phyloP scores from a whole-genome alignment of 2,797 vertebrate species.

The Sciaenops ocellatus region DNA sequence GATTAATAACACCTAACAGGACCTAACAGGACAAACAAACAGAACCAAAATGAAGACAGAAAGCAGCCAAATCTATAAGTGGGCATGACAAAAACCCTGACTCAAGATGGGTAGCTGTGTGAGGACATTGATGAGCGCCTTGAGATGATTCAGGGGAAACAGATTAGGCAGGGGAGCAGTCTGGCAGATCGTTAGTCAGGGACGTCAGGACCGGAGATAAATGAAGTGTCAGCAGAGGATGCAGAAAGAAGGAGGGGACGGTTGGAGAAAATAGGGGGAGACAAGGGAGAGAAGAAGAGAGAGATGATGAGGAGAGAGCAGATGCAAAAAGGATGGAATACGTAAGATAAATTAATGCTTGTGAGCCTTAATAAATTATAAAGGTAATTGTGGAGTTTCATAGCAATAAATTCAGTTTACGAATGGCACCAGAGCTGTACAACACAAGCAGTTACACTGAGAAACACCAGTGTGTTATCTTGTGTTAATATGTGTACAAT shows the following conservation, averaged over 20 bases:
- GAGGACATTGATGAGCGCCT: conserved; percentile 68
- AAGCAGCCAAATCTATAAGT: conserved; percentile 52
- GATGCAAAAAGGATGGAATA: conserved; percentile 1
- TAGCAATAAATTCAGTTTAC: conserved; percentile 5
- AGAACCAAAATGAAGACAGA: conserved; percentile 48
- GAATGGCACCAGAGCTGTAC: neutral
- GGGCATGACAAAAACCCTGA: conserved; percentile 52
- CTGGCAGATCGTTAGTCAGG: conserved; percentile 84
- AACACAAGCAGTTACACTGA: conserved; percentile 12
- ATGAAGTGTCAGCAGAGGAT: conserved; percentile 76
- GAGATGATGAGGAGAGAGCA: conserved; percentile 13
- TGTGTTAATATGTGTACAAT: conserved; percentile 27
- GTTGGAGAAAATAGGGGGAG: conserved; percentile 41
- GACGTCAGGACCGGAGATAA: conserved; percentile 75
- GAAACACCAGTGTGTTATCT: conserved; percentile 12
- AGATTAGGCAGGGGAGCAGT: conserved; percentile 80
- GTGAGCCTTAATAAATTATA: neutral
- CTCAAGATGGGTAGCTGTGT: conserved; percentile 34
- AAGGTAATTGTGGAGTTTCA: conserved; percentile 8
- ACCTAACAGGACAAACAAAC: conserved; percentile 37
- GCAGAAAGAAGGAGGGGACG: conserved; percentile 44
- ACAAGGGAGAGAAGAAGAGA: conserved; percentile 30
- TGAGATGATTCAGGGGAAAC: conserved; percentile 82
- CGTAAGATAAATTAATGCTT: conserved; percentile 4
- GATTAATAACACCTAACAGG: conserved; percentile 50